A percentile compares a stretch with the other conserved stretches of the same genome.
Evolutionary conservation across 2,888 invertebrate genomes (phyloP).

Genomic region (Rotaria socialis): DNA sequence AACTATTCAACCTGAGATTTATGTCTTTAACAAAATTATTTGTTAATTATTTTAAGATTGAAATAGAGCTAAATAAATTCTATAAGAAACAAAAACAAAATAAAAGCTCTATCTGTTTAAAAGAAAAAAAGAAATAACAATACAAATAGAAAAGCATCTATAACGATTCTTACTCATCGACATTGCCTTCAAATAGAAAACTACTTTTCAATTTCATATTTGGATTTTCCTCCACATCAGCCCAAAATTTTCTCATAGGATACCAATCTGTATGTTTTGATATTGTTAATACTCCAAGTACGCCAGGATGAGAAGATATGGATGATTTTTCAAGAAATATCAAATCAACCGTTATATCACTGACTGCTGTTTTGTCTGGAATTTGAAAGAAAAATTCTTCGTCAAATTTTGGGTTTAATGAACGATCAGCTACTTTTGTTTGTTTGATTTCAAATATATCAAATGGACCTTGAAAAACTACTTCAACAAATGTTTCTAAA

Average conservation of each 20-base stretch:
- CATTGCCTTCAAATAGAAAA: slow-evolving; percentile 20
- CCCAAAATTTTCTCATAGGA: slow-evolving; percentile 19
- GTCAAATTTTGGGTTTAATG: slow-evolving; percentile 17
- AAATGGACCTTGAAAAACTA: slow-evolving; percentile 32
- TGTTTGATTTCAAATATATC: background rate
- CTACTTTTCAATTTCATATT: slow-evolving; percentile 6
- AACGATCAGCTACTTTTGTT: slow-evolving; percentile 15
- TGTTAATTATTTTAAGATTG: too few species aligned
- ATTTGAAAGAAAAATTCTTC: slow-evolving; percentile 22
- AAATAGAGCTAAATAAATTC: too few species aligned
- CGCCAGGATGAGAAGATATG: background rate
- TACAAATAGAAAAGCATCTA: too few species aligned
- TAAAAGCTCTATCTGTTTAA: too few species aligned
- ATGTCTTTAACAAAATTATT: background rate
- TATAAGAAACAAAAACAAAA: too few species aligned
- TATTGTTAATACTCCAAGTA: background rate
- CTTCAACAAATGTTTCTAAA: slow-evolving; percentile 33
- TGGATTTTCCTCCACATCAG: background rate
- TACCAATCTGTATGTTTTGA: slow-evolving; percentile 30
- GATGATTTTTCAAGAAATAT: slow-evolving; percentile 1
- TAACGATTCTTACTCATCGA: background rate
- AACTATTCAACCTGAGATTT: background rate
- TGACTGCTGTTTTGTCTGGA: slow-evolving; percentile 3
- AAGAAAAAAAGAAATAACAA: too few species aligned
- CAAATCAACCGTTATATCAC: background rate